These are phyloP conservation scores for Brenthis hecate DNA, from an alignment of 2,888 invertebrate species.

Conservation along the genomic window DNA sequence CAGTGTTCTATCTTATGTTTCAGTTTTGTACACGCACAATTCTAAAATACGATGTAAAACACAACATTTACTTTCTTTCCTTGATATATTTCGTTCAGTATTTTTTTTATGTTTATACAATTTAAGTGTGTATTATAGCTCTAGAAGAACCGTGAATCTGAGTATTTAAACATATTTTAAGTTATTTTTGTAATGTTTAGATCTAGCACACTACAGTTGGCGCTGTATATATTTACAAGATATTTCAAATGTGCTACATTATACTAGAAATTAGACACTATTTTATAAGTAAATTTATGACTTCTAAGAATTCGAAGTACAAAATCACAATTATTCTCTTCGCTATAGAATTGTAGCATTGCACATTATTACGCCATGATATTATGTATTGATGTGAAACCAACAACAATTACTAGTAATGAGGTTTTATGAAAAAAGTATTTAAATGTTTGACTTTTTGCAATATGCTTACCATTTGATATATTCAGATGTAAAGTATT, in stretches of 20 bases:
- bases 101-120: conserved; percentile 7
- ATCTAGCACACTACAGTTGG: conserved; percentile 24
- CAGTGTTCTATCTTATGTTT: not conserved
- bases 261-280: conserved; percentile 20
- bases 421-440: too few species aligned
- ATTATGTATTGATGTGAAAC: not conserved
- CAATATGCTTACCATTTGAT: too few species aligned
- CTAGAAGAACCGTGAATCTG: not conserved
- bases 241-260: conserved; percentile 24
- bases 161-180: conserved; percentile 1
- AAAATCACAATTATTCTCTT: conserved; percentile 52
- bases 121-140: conserved; percentile 8
- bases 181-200: conserved; percentile 30
- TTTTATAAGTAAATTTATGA: conserved; percentile 26
- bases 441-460: too few species aligned
- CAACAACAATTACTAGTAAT: too few species aligned
- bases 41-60: conserved; percentile 1
- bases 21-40: conserved; percentile 16
- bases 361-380: conserved; percentile 31
- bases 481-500: too few species aligned
- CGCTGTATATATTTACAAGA: conserved; percentile 27
- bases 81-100: not conserved
- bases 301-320: conserved; percentile 61
- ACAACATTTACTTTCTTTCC: not conserved
- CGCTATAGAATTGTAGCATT: conserved; percentile 25